Evolutionary conservation across 2,113 vertebrate species (phyloP), one percentile per base, ranked within the genome.

Genomic region (Nothoprocta pentlandii): DNA sequence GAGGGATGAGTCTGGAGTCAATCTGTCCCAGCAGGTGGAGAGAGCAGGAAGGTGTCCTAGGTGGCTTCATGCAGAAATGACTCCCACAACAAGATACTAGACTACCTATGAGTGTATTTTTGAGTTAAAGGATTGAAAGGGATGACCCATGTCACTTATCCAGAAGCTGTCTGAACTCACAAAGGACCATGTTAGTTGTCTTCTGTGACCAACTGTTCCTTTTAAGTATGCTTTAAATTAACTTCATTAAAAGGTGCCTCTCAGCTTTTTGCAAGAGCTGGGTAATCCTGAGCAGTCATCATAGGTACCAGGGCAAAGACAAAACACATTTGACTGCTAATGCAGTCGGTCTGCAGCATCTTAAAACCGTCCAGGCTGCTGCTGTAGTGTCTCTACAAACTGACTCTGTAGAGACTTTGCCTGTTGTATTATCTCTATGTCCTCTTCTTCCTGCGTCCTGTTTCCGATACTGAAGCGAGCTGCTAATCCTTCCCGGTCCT

Each of bases 181-280:
- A 36, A 41, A 82, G 86, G 23, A 85, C 93, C 92, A 8, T 12
- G 17, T 30, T 26, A 9, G 7, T 74, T 56, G 17, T 82, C 14
- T n/a, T 30, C 28, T 64, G 22, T 74, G 58, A 26, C 87, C 70
- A 67, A 46, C n/a, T 71, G 22, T 82, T n/a, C 87, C 26, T 71
- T 30, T 46, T 77, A 90, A 62, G 41, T 94, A 67, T 36, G 4
- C 79, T 92, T 92, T 66, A 9, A n/a, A 82, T 96, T 95, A 9
- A n/a, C 84, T 96, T 95, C 86, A 95, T 89, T 97, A 94, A 95
- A 90, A 76, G 83, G 46, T 85, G 78, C 39, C 79, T 92, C 32
- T 87, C 63, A 78, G 51, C 53, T 62, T 64, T 95, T 80, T 76
- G 83, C 36, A 82, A 78, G 70, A 67, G 61, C 63, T 80, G 15